Percentiles rank a stretch among this genome's conserved stretches.
Conservation (phyloP, 1,140 invertebrate species). For the Drosophila pseudoananassae region DNA sequence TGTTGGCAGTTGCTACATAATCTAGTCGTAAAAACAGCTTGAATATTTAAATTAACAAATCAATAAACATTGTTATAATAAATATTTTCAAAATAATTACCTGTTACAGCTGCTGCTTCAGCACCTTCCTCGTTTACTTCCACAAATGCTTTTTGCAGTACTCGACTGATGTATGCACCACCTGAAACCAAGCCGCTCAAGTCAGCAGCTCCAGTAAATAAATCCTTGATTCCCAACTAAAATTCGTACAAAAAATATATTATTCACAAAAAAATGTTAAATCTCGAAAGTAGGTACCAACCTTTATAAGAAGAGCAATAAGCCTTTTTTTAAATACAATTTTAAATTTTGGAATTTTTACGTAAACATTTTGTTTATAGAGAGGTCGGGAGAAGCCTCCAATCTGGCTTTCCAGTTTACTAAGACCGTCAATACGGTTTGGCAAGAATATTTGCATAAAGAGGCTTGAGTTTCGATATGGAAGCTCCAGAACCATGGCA, state of each 20-base stretch:
- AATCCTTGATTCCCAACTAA: constrained; percentile 86
- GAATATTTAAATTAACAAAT: too few species aligned
- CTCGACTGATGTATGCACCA: constrained; percentile 83
- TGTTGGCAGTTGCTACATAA: too few species aligned
- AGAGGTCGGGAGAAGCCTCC: constrained; percentile 64
- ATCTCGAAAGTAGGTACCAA: constrained; percentile 34
- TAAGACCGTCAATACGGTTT: constrained; percentile 84
- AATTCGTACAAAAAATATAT: constrained; percentile 4
- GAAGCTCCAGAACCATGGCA: constrained; percentile 60
- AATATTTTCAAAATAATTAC: constrained; percentile 37
- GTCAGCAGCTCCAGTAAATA: constrained; percentile 86
- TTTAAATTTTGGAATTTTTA: constrained; percentile 88
- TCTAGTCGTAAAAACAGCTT: too few species aligned
- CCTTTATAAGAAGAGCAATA: constrained; percentile 84
- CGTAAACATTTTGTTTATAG: constrained; percentile 71
- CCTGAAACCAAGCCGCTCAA: constrained; percentile 85
- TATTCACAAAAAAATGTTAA: too few species aligned
- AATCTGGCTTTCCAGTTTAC: constrained; percentile 84
- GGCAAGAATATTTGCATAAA: constrained; percentile 87
- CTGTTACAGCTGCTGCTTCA: constrained; percentile 85
- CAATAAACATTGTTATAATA: background rate
- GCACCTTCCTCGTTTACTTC: constrained; percentile 86
- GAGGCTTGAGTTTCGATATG: constrained; percentile 82
- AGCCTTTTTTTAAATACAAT: constrained; percentile 85
- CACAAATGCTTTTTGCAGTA: constrained; percentile 86